Base-by-base conservation (phyloP, 2,888 invertebrate species). In the Troides oblongomaculatus region DNA sequence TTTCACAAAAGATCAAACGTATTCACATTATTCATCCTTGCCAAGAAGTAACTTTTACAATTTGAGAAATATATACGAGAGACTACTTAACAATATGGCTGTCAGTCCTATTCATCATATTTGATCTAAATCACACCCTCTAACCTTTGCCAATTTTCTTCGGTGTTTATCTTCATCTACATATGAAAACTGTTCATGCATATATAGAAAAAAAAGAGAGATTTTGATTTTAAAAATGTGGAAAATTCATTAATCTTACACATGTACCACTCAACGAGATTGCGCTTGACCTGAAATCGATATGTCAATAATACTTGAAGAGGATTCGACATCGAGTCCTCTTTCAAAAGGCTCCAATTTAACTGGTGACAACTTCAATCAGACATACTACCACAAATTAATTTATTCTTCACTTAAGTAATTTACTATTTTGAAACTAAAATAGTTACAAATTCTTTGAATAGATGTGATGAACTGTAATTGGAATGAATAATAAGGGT, bases 251-350 rank as follows among this genome's bases (percentile, higher is more conserved):
- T 21, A 21, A 18, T 21, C 21, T n/a, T 57, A 57, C 57, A 21
- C 21, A 36, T 18, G n/a, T 61, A 10, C 21, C 43, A 43, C 2
- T 7, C 62, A 46, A 39, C 43, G 39, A 23, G 46, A n/a, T 25
- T 59, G 23, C 39, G 36, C 56, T 56, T 64, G 64, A 64, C 56
- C 56, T 36, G n/a, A 23, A 64, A 64, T 30, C 64, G 56, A 64
- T 39, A 64, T 36, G 57, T 64, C 64, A 64, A 57, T 36, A 57
- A 36, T 64, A 64, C 57, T 64, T 64, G 56, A 57, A 64, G 56
- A n/a, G 36, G 64, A 36, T 64, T 57, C 56, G 53, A 39, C 23
- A 25, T 50, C 30, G 64, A 39, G 56, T 57, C 56, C 64, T 21
- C 56, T 64, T 56, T n/a, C 53, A 57, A 57, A 62, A 43, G 62